Base-by-base conservation (phyloP, 2,797 vertebrate genomes). In the Sebastes melanostomus region DNA sequence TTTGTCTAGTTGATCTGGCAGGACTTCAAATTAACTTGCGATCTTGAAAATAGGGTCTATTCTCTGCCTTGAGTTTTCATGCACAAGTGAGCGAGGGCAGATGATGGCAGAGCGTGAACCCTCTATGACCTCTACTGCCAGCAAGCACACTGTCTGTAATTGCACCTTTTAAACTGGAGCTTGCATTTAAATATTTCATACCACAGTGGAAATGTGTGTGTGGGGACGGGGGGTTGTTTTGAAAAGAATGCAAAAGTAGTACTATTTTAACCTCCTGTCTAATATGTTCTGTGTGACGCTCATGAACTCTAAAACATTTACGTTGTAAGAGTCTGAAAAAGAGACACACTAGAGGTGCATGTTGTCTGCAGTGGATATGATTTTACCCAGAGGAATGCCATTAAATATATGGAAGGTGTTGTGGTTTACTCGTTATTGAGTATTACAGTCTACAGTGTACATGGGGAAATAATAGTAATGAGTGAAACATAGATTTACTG, bases 151-250 rank as follows among this genome's bases (percentile, higher is more conserved):
- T 60, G 77, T 4, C 70, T 80, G 71, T 80, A 83, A 85, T 72
- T 77, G 86, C 75, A 55, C 20, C 70, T 84, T 50, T 73, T 82
- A 38, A 88, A 77, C 75, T 56, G 66, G 76, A 84, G 74, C 25
- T 34, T 24, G 60, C 52, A 24, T 71, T 81, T 92, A 83, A 92
- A 94, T 92, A 91, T 91, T 94, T 89, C 56, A 91, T 84, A 77
- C 8, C 8, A 13, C 50, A 55, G 65, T 78, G 29, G 27, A 59
- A 58, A 1, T 67, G 20, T 56, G 46, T 46, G 60, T 27, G 73
- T 72, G 6, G 77, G 60, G 27, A 29, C 4, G 20, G 70, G 2
- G 55, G n/a, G 72, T 20, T 42, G 38, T 13, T 46, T 46, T 46
- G 42, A 46, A 46, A 50, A 20, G 16, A 50, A 50, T 50, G 46